Conservation (phyloP, 2,113 vertebrate species). For the Ondatra zibethicus region DNA sequence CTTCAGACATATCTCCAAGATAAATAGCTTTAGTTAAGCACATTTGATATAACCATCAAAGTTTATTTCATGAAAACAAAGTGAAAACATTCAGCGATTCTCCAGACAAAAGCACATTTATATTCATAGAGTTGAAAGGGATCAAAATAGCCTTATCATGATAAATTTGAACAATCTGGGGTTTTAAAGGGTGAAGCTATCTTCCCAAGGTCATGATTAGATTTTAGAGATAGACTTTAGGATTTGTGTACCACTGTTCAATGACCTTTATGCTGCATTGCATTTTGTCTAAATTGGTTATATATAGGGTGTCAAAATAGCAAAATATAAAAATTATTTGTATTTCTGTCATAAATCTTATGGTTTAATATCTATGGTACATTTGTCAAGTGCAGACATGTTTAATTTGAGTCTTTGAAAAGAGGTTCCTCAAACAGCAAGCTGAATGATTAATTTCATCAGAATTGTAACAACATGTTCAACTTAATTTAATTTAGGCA, state of each 20-base stretch:
- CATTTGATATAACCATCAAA: slow-evolving; percentile 23
- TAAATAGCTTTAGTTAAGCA: slow-evolving; percentile 46
- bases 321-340: slow-evolving; percentile 8
- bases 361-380: slow-evolving; percentile 11
- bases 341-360: slow-evolving; percentile 7
- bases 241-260: background rate
- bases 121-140: slow-evolving; percentile 19
- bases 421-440: slow-evolving; percentile 59
- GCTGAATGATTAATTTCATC: slow-evolving; percentile 66
- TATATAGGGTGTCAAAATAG: slow-evolving; percentile 7
- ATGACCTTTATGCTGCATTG: background rate
- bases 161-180: slow-evolving; percentile 21
- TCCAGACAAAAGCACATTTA: background rate
- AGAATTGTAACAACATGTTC: slow-evolving; percentile 58
- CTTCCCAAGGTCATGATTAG: background rate
- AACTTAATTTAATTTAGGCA: slow-evolving; percentile 66
- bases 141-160: slow-evolving; percentile 13
- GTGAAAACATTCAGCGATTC: background rate
- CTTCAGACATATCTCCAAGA: background rate
- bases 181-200: background rate
- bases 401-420: slow-evolving; percentile 64
- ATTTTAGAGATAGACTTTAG: background rate
- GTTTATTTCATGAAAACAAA: slow-evolving; percentile 51
- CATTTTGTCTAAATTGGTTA: slow-evolving; percentile 24
- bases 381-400: slow-evolving; percentile 41